phyloP scores from a whole-genome alignment of 2,113 vertebrate species.

The Falcunculus frontatus region DNA sequence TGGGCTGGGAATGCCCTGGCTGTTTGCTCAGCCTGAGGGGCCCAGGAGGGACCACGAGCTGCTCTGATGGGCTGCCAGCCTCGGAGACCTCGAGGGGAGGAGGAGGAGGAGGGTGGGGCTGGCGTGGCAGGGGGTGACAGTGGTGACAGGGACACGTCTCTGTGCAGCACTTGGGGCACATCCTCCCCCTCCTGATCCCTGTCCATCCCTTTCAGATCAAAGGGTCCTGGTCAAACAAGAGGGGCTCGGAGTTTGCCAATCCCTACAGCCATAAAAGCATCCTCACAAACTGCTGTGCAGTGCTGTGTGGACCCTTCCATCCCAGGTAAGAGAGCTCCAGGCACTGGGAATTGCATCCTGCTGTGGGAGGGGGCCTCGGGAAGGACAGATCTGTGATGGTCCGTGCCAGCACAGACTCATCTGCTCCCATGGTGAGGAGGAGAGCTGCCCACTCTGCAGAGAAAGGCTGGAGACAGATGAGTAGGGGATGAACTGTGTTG shows the following conservation, averaged over 20 bases:
- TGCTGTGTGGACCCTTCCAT: conserved; percentile 90
- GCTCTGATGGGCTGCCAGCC: background rate
- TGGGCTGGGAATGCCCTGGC: background rate
- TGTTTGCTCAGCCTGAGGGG: background rate
- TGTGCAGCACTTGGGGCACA: fast-evolving
- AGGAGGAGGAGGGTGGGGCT: background rate
- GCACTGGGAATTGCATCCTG: background rate
- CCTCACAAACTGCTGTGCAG: conserved; percentile 91
- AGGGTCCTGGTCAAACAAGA: conserved; percentile 93
- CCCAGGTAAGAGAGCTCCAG: conserved; percentile 79
- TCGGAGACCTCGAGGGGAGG: background rate
- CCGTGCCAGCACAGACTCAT: background rate
- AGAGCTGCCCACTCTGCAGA: background rate
- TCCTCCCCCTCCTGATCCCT: background rate
- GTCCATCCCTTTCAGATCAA: conserved; percentile 80
- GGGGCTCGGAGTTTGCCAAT: conserved; percentile 85
- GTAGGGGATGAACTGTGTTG: background rate
- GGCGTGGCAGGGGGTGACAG: fast-evolving
- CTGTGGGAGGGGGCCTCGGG: background rate
- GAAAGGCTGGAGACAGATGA: fast-evolving
- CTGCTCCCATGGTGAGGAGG: fast-evolving
- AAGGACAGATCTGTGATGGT: fast-evolving
- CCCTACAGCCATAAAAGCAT: conserved; percentile 94
- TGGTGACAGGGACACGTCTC: fast-evolving
- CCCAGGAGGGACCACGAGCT: background rate